These are phyloP conservation scores for Chascanopsetta lugubris DNA, from an alignment of 2,113 vertebrate genomes.

Conservation along the genomic window DNA sequence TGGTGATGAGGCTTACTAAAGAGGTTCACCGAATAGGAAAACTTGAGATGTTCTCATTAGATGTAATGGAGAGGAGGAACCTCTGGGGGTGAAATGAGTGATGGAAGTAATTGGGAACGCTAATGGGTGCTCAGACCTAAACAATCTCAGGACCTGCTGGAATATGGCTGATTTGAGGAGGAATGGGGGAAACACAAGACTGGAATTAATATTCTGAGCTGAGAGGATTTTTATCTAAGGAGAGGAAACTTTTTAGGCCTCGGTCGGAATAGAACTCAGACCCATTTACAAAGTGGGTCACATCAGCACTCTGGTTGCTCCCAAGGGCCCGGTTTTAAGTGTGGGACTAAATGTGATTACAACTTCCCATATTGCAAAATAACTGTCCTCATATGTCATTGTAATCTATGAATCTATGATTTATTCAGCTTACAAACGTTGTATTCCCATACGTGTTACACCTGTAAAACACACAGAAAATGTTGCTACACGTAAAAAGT, in stretches of 20 bases:
- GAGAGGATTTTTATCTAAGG: constrained; percentile 20
- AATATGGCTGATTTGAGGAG: constrained; percentile 22
- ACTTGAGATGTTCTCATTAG: constrained; percentile 57
- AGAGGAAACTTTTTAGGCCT: neutral
- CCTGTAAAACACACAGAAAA: no score
- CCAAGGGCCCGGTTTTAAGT: no score
- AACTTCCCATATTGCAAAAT: no score
- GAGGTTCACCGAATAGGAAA: constrained; percentile 33
- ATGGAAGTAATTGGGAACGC: constrained; percentile 61
- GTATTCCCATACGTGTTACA: no score
- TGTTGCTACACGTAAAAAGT: no score
- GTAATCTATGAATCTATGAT: no score
- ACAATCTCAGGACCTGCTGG: constrained; percentile 26
- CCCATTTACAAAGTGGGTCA: no score
- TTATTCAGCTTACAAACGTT: no score
- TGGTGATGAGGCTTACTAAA: constrained; percentile 31
- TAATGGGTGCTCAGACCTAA: constrained; percentile 45
- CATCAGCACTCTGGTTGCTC: no score
- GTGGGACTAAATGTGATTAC: no score
- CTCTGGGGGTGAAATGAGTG: constrained; percentile 52
- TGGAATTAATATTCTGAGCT: constrained; percentile 29
- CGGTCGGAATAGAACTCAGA: no score
- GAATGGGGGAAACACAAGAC: neutral
- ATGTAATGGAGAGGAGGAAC: constrained; percentile 59
- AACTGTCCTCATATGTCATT: no score